Percentiles rank a stretch among this genome's conserved stretches.
phyloP scores from a whole-genome alignment of 2,113 vertebrate genomes.

The Corythornis cristatus region DNA sequence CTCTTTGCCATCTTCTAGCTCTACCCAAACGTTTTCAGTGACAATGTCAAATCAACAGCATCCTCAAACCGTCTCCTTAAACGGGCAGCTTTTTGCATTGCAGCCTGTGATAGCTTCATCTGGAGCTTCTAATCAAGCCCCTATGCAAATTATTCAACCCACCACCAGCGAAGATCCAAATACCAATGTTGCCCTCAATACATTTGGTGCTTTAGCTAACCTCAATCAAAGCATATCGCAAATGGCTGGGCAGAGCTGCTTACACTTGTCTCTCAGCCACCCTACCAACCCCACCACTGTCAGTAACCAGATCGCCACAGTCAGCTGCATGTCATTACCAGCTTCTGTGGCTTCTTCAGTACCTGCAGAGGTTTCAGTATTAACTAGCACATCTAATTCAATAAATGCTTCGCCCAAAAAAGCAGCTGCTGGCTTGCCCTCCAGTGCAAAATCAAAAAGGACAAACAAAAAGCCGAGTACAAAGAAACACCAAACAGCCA shows the following conservation, averaged over 20 bases:
- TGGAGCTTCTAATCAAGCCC: conserved; percentile 83
- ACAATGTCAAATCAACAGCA: conserved; percentile 79
- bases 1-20: conserved; percentile 72
- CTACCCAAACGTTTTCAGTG: conserved; percentile 73
- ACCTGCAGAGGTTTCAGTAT: conserved; percentile 58
- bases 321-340: conserved; percentile 62
- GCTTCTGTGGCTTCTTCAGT: conserved; percentile 44
- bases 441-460: conserved; percentile 77
- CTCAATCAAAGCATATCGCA: conserved; percentile 97
- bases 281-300: conserved; percentile 73
- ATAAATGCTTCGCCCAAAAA: conserved; percentile 57
- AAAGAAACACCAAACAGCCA: conserved; percentile 74
- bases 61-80: conserved; percentile 95
- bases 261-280: conserved; percentile 76
- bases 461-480: conserved; percentile 79
- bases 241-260: conserved; percentile 86
- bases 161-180: conserved; percentile 92
- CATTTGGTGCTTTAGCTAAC: conserved; percentile 93
- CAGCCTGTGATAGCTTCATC: conserved; percentile 91
- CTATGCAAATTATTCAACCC: conserved; percentile 94
- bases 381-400: conserved; percentile 39
- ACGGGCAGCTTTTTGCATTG: conserved; percentile 94
- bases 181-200: conserved; percentile 93
- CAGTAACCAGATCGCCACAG: conserved; percentile 65
- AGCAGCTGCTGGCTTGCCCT: conserved; percentile 1